phyloP scores from a whole-genome alignment of 2,113 vertebrate genomes.

The Sphaerodactylus townsendi region DNA sequence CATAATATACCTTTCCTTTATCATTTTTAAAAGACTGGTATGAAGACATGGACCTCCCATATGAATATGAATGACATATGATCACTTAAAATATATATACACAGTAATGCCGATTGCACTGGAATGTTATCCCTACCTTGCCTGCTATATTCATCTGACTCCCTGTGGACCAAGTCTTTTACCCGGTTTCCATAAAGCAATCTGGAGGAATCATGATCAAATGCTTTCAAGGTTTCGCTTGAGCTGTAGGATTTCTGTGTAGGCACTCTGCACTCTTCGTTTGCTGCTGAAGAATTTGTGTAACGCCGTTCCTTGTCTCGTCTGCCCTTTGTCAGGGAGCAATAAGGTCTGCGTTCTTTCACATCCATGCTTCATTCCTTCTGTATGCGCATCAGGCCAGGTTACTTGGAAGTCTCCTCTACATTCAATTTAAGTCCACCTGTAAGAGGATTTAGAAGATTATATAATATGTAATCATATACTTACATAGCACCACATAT shows the following conservation, averaged over 20 bases:
- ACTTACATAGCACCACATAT: background rate
- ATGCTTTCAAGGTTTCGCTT: conserved; percentile 95
- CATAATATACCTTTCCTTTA: background rate
- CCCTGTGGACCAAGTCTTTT: conserved; percentile 92
- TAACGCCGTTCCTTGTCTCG: conserved; percentile 91
- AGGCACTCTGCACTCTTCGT: conserved; percentile 90
- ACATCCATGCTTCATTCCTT: conserved; percentile 99
- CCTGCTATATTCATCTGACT: conserved; percentile 86
- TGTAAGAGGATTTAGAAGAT: conserved; percentile 64
- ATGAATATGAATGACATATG: background rate
- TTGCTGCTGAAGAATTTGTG: conserved; percentile 85
- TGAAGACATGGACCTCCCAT: background rate
- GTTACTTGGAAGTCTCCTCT: conserved; percentile 66
- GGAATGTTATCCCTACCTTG: conserved; percentile 82
- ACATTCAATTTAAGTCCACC: conserved; percentile 73
- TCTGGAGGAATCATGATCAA: conserved; percentile 93
- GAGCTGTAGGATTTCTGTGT: conserved; percentile 98
- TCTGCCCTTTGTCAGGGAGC: conserved; percentile 95
- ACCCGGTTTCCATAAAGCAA: conserved; percentile 91
- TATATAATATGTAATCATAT: conserved; percentile 3
- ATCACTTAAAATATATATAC: background rate
- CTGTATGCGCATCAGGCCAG: conserved; percentile 77
- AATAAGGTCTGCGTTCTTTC: conserved; percentile 96
- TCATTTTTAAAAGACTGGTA: background rate
- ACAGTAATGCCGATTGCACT: background rate